Conservation (phyloP, 2,113 vertebrate species). For the Hypocryptadius cinnamomeus region DNA sequence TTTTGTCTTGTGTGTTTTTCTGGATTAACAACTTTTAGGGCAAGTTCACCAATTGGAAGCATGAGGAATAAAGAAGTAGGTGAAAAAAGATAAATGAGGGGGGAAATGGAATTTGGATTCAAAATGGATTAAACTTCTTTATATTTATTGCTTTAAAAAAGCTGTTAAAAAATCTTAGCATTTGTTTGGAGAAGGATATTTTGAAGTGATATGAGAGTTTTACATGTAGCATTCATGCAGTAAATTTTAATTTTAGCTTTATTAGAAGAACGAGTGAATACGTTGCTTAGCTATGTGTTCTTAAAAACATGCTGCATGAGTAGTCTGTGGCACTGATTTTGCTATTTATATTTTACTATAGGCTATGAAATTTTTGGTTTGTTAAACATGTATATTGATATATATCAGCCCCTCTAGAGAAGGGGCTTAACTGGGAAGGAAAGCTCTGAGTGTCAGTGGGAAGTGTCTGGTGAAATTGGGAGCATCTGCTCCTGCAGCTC, state of each 20-base stretch:
- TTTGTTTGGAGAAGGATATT: neutral
- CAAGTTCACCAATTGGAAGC: neutral
- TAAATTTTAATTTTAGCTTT: neutral
- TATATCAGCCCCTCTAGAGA: neutral
- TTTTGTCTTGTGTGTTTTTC: neutral
- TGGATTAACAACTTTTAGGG: neutral
- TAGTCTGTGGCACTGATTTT: neutral
- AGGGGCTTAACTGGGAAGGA: neutral
- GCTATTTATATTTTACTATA: neutral
- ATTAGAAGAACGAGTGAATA: neutral
- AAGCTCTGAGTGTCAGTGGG: neutral
- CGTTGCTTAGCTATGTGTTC: neutral
- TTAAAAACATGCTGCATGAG: too few species aligned
- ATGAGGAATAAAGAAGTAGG: neutral
- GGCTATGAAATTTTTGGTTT: neutral
- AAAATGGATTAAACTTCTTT: neutral
- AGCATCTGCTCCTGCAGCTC: slow-evolving; percentile 35
- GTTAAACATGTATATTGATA: neutral
- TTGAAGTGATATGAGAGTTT: neutral
- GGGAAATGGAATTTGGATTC: accelerated
- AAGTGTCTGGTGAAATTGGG: neutral
- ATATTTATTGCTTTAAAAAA: neutral
- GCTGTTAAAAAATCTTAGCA: accelerated
- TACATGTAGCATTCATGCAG: accelerated
- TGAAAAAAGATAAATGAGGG: neutral